Base-by-base conservation (phyloP, 2,113 vertebrate genomes). In the Etia nguti region DNA sequence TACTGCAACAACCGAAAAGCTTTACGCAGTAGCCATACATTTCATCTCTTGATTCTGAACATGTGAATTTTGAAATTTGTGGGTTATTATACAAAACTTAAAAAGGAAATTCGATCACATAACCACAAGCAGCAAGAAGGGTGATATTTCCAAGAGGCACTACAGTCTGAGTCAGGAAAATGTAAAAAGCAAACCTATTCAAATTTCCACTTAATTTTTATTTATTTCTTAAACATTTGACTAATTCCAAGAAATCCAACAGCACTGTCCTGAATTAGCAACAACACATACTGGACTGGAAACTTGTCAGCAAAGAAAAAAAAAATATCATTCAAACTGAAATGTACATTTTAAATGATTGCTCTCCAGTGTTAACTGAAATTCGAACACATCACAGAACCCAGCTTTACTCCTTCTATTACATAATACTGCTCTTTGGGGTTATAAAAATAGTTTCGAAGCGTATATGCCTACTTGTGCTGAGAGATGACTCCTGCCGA, bases 201-300 rank as follows among this genome's bases (percentile, higher is more conserved):
- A 89, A 84, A 81, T 90, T 81, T 92, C 79, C 79, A 91, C 87
- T 94, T 95, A 96, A n/a, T 34, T 20, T 73, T 73, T 83, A 26
- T 68, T 97, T 96, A 96, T 95, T 92, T 95, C 56, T 75, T 65
- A 92, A 95, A 95, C 92, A 91, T 89, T 94, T 92, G 84, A 52
- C 95, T 94, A 94, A 92, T 95, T 96, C 95, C 94, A 97, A 93
- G 95, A 91, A 93, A 88, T 92, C 95, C 93, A 94, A 94, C 93
- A 95, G 92, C 93, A 90, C 88, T 82, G 90, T 95, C 89, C 86
- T 88, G 91, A 95, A 93, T 94, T 92, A 96, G 92, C 93, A 95
- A 96, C 95, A 92, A 90, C 92, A 90, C 92, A 88, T 92, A 93
- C 89, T 92, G 90, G 93, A 94, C 94, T 92, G 93, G 89, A 91